phyloP scores from a whole-genome alignment of 2,113 vertebrate species.

The Anhinga rufa region DNA sequence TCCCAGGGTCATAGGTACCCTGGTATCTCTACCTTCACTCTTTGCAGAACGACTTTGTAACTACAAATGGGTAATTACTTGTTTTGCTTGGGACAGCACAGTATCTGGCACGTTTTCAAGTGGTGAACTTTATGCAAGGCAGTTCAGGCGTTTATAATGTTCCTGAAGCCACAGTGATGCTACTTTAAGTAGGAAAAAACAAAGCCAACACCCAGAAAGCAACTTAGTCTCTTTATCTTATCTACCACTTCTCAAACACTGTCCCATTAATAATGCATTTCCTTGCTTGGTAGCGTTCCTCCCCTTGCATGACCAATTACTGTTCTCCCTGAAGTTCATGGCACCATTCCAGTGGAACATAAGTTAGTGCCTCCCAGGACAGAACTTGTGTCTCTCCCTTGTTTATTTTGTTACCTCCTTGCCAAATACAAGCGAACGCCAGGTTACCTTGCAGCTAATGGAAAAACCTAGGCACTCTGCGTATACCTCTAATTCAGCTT shows the following conservation, averaged over 20 bases:
- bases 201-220: neutral
- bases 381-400: neutral
- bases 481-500: neutral
- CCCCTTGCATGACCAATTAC: neutral
- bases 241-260: neutral
- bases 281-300: neutral
- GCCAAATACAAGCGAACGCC: neutral
- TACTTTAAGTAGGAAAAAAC: neutral
- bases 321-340: neutral
- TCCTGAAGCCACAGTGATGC: neutral
- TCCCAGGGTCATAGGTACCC: neutral
- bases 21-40: neutral
- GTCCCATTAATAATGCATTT: slow-evolving; percentile 9
- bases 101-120: neutral
- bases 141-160: neutral
- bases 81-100: neutral
- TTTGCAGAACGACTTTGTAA: neutral
- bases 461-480: neutral
- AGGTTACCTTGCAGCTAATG: neutral
- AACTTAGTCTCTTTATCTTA: neutral
- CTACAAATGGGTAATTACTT: neutral
- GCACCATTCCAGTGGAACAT: slow-evolving; percentile 7
- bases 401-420: neutral
- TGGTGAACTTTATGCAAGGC: neutral
- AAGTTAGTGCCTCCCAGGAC: neutral